phyloP scores from a whole-genome alignment of 2,888 invertebrate genomes.

The Trachelus tabidus region DNA sequence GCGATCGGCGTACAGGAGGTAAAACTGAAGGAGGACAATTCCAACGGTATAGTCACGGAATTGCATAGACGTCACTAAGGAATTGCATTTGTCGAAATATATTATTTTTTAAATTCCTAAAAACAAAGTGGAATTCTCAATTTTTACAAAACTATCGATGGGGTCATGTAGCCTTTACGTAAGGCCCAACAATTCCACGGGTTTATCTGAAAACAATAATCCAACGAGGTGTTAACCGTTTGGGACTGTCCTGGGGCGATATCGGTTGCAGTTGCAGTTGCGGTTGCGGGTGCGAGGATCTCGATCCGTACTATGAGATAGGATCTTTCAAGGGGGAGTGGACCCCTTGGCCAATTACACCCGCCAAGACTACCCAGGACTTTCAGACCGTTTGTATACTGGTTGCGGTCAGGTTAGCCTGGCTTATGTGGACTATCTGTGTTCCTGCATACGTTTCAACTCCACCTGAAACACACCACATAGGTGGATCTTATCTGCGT shows the following conservation, averaged over 20 bases:
- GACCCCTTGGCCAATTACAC: constrained; percentile 57
- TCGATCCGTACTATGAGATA: constrained; percentile 54
- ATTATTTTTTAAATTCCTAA: no score
- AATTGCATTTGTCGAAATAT: constrained; percentile 25
- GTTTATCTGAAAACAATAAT: no score
- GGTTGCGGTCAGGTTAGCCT: constrained; percentile 12
- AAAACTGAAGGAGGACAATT: no score
- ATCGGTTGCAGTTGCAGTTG: constrained; percentile 30
- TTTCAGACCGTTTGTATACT: neutral
- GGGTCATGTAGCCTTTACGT: neutral
- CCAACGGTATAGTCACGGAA: neutral
- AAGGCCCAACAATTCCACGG: neutral
- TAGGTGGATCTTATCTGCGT: constrained; percentile 52
- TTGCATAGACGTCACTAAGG: constrained; percentile 23
- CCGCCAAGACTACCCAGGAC: constrained; percentile 34
- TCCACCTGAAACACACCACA: constrained; percentile 10
- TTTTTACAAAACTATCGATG: no score
- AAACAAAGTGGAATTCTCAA: no score
- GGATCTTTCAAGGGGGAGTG: constrained; percentile 44
- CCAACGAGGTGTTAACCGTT: constrained; percentile 9
- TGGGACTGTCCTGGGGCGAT: constrained; percentile 20
- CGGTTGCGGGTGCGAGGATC: constrained; percentile 51
- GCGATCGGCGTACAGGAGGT: no score
- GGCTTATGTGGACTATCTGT: constrained; percentile 33
- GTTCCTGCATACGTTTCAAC: constrained; percentile 45